Percentiles rank a stretch among this genome's conserved stretches.
Evolutionary conservation across 1,140 invertebrate species (phyloP).

Genomic region (Dendrolimus punctatus): DNA sequence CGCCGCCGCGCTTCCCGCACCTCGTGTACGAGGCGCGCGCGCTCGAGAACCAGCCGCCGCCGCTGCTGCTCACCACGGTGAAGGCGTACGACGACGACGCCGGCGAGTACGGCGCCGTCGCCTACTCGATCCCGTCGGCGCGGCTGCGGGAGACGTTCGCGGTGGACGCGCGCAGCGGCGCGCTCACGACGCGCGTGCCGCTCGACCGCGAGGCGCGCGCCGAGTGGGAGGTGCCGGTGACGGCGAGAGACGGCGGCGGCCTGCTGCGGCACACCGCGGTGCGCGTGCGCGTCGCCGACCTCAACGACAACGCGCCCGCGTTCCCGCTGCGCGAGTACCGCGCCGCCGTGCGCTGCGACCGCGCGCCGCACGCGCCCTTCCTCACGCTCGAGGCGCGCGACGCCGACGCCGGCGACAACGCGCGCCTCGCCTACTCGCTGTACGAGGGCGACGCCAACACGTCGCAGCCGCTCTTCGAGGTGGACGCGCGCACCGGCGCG

Average conservation of each 20-base stretch:
- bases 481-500: slow-evolving; percentile 80
- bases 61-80: slow-evolving; percentile 78
- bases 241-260: slow-evolving; percentile 90
- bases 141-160: slow-evolving; percentile 83
- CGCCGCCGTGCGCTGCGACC: slow-evolving; percentile 78
- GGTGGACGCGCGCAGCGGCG: slow-evolving; percentile 84
- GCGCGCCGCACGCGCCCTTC: slow-evolving; percentile 78
- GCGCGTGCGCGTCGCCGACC: slow-evolving; percentile 84
- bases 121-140: slow-evolving; percentile 87
- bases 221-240: slow-evolving; percentile 85
- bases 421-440: slow-evolving; percentile 81
- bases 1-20: slow-evolving; percentile 85
- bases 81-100: slow-evolving; percentile 87
- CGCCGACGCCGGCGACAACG: slow-evolving; percentile 79
- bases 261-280: slow-evolving; percentile 85
- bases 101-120: slow-evolving; percentile 84
- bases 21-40: slow-evolving; percentile 83
- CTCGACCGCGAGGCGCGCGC: slow-evolving; percentile 86
- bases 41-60: slow-evolving; percentile 86
- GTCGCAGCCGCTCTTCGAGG: slow-evolving; percentile 76
- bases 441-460: slow-evolving; percentile 76
- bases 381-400: slow-evolving; percentile 72
- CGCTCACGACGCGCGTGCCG: slow-evolving; percentile 81
- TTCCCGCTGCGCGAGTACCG: slow-evolving; percentile 89
- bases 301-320: slow-evolving; percentile 90